phyloP scores from a whole-genome alignment of 2,888 invertebrate species.

The Drosophila neotestacea region DNA sequence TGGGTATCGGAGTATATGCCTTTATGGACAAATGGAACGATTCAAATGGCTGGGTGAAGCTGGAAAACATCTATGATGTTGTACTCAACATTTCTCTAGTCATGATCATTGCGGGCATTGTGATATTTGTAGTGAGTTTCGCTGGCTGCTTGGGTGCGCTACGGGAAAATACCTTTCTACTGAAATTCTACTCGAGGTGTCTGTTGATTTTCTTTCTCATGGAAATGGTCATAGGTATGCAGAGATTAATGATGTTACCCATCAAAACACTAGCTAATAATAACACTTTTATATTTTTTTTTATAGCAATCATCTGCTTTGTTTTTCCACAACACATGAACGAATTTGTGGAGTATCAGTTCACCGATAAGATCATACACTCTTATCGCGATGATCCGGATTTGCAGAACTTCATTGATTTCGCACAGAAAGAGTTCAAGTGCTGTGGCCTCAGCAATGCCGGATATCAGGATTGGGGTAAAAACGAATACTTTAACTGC shows the following conservation, averaged over 20 bases:
- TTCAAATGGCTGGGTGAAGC: slow-evolving; percentile 92
- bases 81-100: slow-evolving; percentile 95
- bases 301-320: slow-evolving; percentile 93
- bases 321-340: slow-evolving; percentile 96
- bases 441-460: slow-evolving; percentile 96
- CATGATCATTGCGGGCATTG: slow-evolving; percentile 94
- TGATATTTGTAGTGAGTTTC: slow-evolving; percentile 96
- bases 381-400: slow-evolving; percentile 97
- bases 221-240: slow-evolving; percentile 91
- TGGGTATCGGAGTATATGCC: slow-evolving; percentile 95
- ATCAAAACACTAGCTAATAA: not conserved
- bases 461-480: slow-evolving; percentile 97
- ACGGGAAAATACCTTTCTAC: slow-evolving; percentile 95
- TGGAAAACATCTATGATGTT: slow-evolving; percentile 94
- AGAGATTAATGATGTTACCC: not conserved
- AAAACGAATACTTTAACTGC: slow-evolving; percentile 98
- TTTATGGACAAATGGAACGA: slow-evolving; percentile 95
- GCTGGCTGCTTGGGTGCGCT: slow-evolving; percentile 92
- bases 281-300: not conserved
- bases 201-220: slow-evolving; percentile 94
- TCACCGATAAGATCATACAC: slow-evolving; percentile 95
- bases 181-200: slow-evolving; percentile 96
- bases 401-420: slow-evolving; percentile 96
- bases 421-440: slow-evolving; percentile 92
- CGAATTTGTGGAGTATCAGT: slow-evolving; percentile 92